phyloP scores from a whole-genome alignment of 1,140 invertebrate genomes.

The Microplitis demolitor region DNA sequence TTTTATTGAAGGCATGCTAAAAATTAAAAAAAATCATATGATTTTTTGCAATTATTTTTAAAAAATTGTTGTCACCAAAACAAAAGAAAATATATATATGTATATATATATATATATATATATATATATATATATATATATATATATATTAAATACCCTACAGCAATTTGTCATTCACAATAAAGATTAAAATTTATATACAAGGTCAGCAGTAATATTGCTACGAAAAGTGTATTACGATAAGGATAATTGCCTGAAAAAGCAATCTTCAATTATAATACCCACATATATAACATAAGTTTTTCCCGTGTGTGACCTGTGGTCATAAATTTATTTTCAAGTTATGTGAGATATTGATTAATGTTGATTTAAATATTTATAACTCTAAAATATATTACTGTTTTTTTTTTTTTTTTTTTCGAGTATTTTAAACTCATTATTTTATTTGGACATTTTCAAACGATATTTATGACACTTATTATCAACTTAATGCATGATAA shows the following conservation, averaged over 20 bases:
- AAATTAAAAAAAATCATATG: no score
- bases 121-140: neutral
- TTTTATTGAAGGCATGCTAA: no score
- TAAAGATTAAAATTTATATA: neutral
- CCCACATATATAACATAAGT: neutral
- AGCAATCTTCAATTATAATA: neutral
- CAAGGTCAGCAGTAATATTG: neutral
- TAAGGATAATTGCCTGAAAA: conserved; percentile 11
- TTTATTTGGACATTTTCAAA: neutral
- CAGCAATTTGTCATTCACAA: neutral
- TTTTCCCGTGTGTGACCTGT: neutral
- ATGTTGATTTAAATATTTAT: neutral
- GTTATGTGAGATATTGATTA: conserved; percentile 5
- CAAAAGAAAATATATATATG: no score
- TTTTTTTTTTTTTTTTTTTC: neutral
- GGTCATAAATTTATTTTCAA: neutral
- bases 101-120: no score
- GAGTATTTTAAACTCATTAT: neutral
- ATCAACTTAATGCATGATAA: no score
- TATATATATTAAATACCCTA: neutral
- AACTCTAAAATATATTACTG: no score
- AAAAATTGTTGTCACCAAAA: no score
- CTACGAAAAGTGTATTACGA: neutral
- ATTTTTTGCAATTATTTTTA: no score
- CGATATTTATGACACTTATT: no score